A percentile compares a stretch with the other conserved stretches of the same genome.
These are phyloP conservation scores for Brachymystax lenok DNA, from an alignment of 2,797 vertebrate genomes.

Conservation along the genomic window DNA sequence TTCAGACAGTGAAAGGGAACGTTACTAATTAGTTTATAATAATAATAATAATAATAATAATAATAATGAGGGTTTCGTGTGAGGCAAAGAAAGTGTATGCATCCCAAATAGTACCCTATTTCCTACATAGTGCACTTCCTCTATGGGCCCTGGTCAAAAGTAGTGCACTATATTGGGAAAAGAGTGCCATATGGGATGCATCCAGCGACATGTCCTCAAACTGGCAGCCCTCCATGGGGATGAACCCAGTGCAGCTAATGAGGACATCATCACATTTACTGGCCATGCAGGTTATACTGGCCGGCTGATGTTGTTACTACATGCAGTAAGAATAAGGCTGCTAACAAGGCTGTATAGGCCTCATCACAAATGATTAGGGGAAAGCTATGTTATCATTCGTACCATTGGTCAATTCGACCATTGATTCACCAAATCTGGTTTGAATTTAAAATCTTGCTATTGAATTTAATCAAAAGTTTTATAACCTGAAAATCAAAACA, in stretches of 20 bases:
- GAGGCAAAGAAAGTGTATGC: neutral
- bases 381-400: too few species aligned
- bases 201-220: conserved; percentile 5
- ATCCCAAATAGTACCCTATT: neutral
- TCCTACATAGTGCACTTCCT: too few species aligned
- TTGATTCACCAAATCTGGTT: neutral
- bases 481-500: neutral
- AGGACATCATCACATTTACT: conserved; percentile 1
- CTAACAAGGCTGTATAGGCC: neutral
- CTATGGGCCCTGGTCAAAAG: too few species aligned
- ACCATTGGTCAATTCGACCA: neutral
- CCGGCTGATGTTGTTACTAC: neutral
- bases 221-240: conserved; percentile 23
- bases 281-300: neutral
- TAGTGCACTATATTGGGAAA: neutral
- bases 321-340: neutral
- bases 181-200: neutral
- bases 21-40: conserved; percentile 23
- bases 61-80: conserved; percentile 9
- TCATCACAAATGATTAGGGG: neutral
- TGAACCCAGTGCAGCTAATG: conserved; percentile 8
- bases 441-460: neutral
- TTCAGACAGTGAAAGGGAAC: conserved; percentile 18
- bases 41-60: conserved; percentile 8
- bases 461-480: neutral